A percentile compares a stretch with the other conserved stretches of the same genome.
These are phyloP conservation scores for Standfussiana lucernea DNA, from an alignment of 2,888 invertebrate genomes.

Conservation along the genomic window DNA sequence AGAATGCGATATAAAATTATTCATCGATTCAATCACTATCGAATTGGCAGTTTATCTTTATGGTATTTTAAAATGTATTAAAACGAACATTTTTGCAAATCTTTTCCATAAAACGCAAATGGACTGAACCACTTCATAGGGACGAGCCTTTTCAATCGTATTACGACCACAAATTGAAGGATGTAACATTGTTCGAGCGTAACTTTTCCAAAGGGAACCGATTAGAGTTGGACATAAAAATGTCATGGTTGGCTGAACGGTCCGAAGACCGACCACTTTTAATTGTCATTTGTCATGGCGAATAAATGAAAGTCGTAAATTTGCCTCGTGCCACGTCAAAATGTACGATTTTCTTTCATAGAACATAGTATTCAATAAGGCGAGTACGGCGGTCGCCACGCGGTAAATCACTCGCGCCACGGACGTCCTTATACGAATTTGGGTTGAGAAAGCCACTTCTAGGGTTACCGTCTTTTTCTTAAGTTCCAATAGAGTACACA, in stretches of 20 bases:
- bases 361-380: slow-evolving; percentile 87
- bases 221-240: slow-evolving; percentile 69
- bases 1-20: not conserved
- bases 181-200: slow-evolving; percentile 55
- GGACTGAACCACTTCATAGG: slow-evolving; percentile 28
- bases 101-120: slow-evolving; percentile 37
- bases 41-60: not conserved
- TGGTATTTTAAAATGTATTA: slow-evolving; percentile 23
- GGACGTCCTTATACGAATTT: slow-evolving; percentile 73
- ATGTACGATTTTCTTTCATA: slow-evolving; percentile 88
- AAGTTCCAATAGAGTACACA: slow-evolving; percentile 50
- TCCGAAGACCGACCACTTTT: slow-evolving; percentile 73
- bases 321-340: slow-evolving; percentile 82
- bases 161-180: slow-evolving; percentile 50
- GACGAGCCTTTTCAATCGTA: slow-evolving; percentile 36
- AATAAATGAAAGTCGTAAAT: slow-evolving; percentile 87
- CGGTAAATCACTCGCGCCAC: slow-evolving; percentile 83
- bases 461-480: slow-evolving; percentile 59
- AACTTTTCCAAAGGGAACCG: slow-evolving; percentile 61
- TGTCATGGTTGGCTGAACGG: slow-evolving; percentile 62
- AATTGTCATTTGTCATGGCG: slow-evolving; percentile 84
- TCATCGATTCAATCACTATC: not conserved
- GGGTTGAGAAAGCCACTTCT: slow-evolving; percentile 73
- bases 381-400: slow-evolving; percentile 76
- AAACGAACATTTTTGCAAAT: slow-evolving; percentile 29